Percentiles rank a stretch among this genome's conserved stretches.
These are phyloP conservation scores for Andrena trimmerana DNA, from an alignment of 2,888 invertebrate genomes.

Conservation along the genomic window DNA sequence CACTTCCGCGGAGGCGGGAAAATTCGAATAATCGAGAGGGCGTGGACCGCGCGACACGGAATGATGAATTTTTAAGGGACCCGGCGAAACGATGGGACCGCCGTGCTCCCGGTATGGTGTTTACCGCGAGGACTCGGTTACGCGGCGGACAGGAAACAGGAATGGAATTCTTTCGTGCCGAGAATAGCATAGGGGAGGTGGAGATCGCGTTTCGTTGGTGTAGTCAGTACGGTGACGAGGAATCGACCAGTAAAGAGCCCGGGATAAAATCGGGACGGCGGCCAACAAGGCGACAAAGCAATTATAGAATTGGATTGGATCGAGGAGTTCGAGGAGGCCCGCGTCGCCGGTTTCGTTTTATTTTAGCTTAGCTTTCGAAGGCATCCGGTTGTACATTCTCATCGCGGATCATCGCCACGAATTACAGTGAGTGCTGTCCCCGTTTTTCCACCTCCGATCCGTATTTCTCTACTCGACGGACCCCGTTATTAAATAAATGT, in stretches of 20 bases:
- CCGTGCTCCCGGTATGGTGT: constrained; percentile 56
- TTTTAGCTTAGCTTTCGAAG: constrained; percentile 83
- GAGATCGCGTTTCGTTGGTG: constrained; percentile 84
- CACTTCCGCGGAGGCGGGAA: constrained; percentile 46
- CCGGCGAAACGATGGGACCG: neutral
- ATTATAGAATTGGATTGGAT: constrained; percentile 84
- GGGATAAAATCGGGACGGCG: constrained; percentile 81
- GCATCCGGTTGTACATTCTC: constrained; percentile 84
- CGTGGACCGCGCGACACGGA: neutral
- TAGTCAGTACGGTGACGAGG: constrained; percentile 74
- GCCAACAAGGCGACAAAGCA: constrained; percentile 82
- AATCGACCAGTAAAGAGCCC: constrained; percentile 76
- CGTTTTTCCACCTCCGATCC: constrained; percentile 46
- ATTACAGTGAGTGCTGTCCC: constrained; percentile 76
- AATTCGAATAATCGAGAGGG: constrained; percentile 40
- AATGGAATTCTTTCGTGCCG: constrained; percentile 79
- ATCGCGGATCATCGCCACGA: constrained; percentile 75
- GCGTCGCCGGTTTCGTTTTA: constrained; percentile 82
- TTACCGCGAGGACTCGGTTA: constrained; percentile 74
- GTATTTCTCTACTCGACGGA: constrained; percentile 19
- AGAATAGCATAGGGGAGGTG: constrained; percentile 82
- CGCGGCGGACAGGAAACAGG: constrained; percentile 76
- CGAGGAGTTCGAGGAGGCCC: constrained; percentile 79
- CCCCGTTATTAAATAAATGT: constrained; percentile 42
- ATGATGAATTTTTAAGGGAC: neutral